Conservation (phyloP, 2,113 vertebrate genomes). For the Rhinolophus ferrumequinum region DNA sequence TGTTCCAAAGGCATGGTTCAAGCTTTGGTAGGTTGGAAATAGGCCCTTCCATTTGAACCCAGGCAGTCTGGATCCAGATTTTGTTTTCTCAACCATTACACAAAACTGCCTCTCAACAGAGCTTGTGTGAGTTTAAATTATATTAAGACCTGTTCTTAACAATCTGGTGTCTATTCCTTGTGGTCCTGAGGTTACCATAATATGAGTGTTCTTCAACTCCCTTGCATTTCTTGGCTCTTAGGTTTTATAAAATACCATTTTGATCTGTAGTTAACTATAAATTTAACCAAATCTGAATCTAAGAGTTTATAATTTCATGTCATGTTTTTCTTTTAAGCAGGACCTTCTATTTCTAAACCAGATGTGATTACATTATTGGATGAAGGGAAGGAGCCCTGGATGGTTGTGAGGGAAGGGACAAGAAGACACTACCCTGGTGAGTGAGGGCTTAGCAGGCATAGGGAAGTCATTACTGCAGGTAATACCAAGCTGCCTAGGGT, state of each 20-base stretch:
- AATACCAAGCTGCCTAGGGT: neutral
- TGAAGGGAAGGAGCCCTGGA: slow-evolving; percentile 64
- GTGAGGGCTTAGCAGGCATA: slow-evolving; percentile 14
- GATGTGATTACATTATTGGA: slow-evolving; percentile 52
- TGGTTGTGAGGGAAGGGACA: slow-evolving; percentile 48
- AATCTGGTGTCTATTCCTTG: neutral
- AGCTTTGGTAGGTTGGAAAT: neutral
- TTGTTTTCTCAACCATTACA: neutral
- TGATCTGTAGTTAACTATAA: neutral
- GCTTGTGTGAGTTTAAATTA: neutral
- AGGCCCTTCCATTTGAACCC: neutral
- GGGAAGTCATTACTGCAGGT: neutral
- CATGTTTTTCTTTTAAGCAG: slow-evolving; percentile 58
- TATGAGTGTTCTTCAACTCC: neutral
- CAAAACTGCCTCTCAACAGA: neutral
- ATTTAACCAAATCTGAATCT: slow-evolving; percentile 14
- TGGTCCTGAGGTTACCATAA: neutral
- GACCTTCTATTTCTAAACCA: slow-evolving; percentile 59
- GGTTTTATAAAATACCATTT: neutral
- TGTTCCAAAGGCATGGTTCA: neutral
- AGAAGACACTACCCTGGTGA: slow-evolving; percentile 51
- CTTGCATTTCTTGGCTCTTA: neutral
- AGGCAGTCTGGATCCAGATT: neutral
- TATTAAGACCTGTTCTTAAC: neutral
- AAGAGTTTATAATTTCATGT: slow-evolving; percentile 27